These are phyloP conservation scores for Oeneis ivallda DNA, from an alignment of 2,888 invertebrate species.

Conservation along the genomic window DNA sequence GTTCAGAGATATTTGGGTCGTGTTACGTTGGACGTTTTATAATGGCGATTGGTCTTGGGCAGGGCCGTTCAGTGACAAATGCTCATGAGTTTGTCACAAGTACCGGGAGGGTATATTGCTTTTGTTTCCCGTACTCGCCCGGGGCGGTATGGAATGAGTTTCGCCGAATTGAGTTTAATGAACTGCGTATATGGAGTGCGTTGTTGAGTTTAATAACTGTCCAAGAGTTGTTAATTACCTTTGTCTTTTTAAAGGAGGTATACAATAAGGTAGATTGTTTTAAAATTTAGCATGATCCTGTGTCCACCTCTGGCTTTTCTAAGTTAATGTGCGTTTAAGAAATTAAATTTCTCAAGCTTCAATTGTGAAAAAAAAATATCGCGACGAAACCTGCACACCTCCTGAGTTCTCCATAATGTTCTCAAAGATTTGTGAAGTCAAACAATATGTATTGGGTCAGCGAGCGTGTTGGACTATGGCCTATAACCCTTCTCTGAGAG, in stretches of 20 bases:
- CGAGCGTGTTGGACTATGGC: no score
- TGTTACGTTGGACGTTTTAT: constrained; percentile 53
- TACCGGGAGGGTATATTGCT: constrained; percentile 52
- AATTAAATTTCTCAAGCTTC: no score
- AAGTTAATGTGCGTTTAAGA: no score
- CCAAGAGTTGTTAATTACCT: constrained; percentile 15
- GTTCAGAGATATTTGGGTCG: constrained; percentile 44
- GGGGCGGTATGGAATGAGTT: constrained; percentile 57
- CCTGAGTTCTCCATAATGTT: no score
- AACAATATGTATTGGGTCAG: no score
- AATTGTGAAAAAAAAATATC: no score
- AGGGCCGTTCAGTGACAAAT: constrained; percentile 75
- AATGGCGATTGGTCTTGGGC: constrained; percentile 63
- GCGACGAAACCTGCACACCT: no score
- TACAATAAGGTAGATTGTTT: constrained; percentile 32
- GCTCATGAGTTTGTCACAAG: constrained; percentile 81
- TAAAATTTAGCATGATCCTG: background rate
- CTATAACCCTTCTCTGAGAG: no score
- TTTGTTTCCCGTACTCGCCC: constrained; percentile 58
- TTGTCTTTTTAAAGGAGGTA: background rate
- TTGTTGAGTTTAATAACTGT: constrained; percentile 21
- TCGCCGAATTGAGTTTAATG: constrained; percentile 63
- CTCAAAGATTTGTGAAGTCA: no score
- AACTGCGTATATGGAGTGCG: constrained; percentile 39
- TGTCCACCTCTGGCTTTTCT: no score